Evolutionary conservation across 1,140 invertebrate species (phyloP).

Genomic region (Dendrolimus punctatus): DNA sequence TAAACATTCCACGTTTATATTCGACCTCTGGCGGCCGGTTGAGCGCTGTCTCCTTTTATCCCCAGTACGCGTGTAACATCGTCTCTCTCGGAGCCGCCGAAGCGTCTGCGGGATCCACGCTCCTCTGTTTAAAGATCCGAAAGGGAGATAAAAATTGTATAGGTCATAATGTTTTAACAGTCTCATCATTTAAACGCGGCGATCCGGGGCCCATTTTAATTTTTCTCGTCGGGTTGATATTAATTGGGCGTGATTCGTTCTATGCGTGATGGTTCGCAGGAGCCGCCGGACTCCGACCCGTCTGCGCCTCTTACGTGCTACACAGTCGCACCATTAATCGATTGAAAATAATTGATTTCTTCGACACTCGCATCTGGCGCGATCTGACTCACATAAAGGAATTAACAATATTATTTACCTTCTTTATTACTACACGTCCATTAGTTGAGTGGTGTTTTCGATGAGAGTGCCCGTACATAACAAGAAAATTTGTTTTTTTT

Average conservation of each 20-base stretch:
- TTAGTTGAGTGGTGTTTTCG: too few species aligned
- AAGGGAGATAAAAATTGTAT: constrained; percentile 62
- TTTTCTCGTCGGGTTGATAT: constrained; percentile 48
- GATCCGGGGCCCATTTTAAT: constrained; percentile 59
- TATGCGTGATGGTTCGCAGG: constrained; percentile 36
- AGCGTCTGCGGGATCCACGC: constrained; percentile 49
- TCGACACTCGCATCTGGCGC: constrained; percentile 25
- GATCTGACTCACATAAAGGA: constrained; percentile 8
- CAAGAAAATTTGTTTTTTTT: too few species aligned
- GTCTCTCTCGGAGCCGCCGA: constrained; percentile 49
- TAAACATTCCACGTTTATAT: constrained; percentile 71
- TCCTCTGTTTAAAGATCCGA: constrained; percentile 47
- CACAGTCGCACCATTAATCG: too few species aligned
- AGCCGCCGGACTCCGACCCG: constrained; percentile 19
- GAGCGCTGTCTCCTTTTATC: constrained; percentile 31
- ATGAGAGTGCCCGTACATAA: too few species aligned
- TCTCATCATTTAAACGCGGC: constrained; percentile 50
- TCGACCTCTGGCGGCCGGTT: constrained; percentile 62
- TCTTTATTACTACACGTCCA: constrained; percentile 3
- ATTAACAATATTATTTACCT: constrained; percentile 4
- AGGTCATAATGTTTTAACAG: constrained; percentile 67
- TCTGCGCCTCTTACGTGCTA: neutral
- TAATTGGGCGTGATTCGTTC: constrained; percentile 62
- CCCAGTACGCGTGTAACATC: constrained; percentile 11
- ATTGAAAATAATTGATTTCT: constrained; percentile 30